Evolutionary conservation across 2,888 invertebrate species (phyloP), one percentile per base, ranked within the genome.

Genomic region (Oxycera nigricornis): DNA sequence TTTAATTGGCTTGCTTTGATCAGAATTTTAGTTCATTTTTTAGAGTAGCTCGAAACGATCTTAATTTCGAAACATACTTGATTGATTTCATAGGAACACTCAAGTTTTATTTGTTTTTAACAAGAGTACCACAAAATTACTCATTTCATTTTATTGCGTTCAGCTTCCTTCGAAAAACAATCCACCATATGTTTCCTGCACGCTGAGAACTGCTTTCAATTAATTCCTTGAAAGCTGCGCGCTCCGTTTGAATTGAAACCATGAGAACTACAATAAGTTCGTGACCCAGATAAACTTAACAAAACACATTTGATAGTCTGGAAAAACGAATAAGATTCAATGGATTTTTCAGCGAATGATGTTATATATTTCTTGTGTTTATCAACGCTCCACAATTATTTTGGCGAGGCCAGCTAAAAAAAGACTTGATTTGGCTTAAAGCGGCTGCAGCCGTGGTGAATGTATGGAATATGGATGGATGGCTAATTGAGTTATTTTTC

Each of bases 321-420:
- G 11, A 55, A 7, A 55, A 55, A 9, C 22, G 11, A 20, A 55
- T 9, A 20, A 55, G 52, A 55, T 2, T 55, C 24, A 22, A 20
- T 55, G 3, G 52, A n/a, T n/a, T 55, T 55, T 24, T 3, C 9
- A 22, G 3, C 2, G 52, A 55, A n/a, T n/a, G 11, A 22, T 22
- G 52, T 20, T n/a, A 22, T 55, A 9, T 55, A 22, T 55, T 17
- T 55, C n/a, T 6, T 22, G 22, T 55, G 22, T 55, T 20, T 24
- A 55, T 55, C 9, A 55, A 17, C 11, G 3, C 22, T 3, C 52
- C 17, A 55, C 22, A 55, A 55, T 55, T 24, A 22, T 20, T n/a
- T n/a, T 55, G 20, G 52, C 24, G 24, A 55, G 52, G 22, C 52
- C 52, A 55, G 24, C 52, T 55, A 55, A 55, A 55, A 55, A 55